A percentile compares a stretch with the other conserved stretches of the same genome.
These are phyloP conservation scores for Aviceda subcristata DNA, from an alignment of 2,113 vertebrate species.

Conservation along the genomic window DNA sequence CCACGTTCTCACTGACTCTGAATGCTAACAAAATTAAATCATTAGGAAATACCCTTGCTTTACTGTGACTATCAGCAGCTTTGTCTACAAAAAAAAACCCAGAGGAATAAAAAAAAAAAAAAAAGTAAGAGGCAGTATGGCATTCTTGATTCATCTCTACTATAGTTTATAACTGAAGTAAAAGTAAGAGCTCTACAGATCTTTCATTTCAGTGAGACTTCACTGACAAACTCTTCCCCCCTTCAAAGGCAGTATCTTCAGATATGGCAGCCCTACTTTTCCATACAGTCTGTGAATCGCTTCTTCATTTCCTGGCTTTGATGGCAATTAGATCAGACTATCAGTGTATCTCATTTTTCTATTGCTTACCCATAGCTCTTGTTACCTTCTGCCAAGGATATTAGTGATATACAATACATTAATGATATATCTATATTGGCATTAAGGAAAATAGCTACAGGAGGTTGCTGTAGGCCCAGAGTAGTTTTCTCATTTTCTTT, in stretches of 20 bases:
- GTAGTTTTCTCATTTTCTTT: slow-evolving; percentile 29
- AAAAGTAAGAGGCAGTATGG: neutral
- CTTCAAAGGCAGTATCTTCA: neutral
- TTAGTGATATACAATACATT: neutral
- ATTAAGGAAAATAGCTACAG: slow-evolving; percentile 39
- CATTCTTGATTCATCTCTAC: neutral
- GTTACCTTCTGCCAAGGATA: neutral
- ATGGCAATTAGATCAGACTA: neutral
- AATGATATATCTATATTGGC: neutral
- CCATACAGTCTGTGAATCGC: neutral
- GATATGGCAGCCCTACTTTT: neutral
- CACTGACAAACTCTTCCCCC: neutral
- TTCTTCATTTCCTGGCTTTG: neutral
- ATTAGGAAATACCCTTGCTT: neutral
- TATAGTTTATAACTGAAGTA: neutral
- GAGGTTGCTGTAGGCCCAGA: slow-evolving; percentile 27
- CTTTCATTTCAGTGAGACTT: neutral
- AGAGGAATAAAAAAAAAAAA: neutral
- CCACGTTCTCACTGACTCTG: neutral
- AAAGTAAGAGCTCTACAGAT: neutral
- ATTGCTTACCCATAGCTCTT: neutral
- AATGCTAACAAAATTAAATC: neutral
- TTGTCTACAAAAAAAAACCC: neutral
- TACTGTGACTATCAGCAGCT: neutral
- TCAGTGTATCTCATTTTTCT: neutral